Percentiles rank a stretch among this genome's conserved stretches.
These are phyloP conservation scores for Gopherus flavomarginatus DNA, from an alignment of 2,113 vertebrate species.

Conservation along the genomic window DNA sequence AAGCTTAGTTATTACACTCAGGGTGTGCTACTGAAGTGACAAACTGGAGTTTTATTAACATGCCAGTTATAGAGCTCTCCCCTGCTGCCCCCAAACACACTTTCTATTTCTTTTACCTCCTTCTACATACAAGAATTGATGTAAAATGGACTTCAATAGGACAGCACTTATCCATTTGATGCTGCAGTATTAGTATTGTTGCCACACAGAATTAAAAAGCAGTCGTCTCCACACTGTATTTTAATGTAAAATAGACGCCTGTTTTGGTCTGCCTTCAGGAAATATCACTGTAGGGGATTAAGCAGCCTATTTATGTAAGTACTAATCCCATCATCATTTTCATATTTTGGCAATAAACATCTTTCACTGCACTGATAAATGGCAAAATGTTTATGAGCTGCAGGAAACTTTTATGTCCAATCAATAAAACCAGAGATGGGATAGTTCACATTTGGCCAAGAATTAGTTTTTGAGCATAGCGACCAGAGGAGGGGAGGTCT, in stretches of 20 bases:
- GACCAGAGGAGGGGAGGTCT: neutral
- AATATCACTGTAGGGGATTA: neutral
- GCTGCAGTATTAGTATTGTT: slow-evolving; percentile 10
- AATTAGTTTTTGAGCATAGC: neutral
- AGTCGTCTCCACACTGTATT: neutral
- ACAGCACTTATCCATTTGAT: slow-evolving; percentile 8
- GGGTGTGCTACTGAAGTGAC: slow-evolving; percentile 77
- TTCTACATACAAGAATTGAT: slow-evolving; percentile 68
- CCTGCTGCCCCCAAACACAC: slow-evolving; percentile 41
- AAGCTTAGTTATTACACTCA: slow-evolving; percentile 74
- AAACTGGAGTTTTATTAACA: slow-evolving; percentile 82
- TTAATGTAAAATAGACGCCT: neutral
- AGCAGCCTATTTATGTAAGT: neutral
- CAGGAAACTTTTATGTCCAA: slow-evolving; percentile 69
- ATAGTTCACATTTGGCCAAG: neutral
- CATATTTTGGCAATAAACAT: slow-evolving; percentile 72
- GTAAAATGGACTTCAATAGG: slow-evolving; percentile 70
- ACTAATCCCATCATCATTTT: slow-evolving; percentile 46
- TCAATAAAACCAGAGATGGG: slow-evolving; percentile 17
- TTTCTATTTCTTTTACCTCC: slow-evolving; percentile 70
- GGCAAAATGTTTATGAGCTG: slow-evolving; percentile 73
- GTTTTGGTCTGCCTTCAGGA: neutral
- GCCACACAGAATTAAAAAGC: neutral
- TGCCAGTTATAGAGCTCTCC: slow-evolving; percentile 69
- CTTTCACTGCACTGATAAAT: slow-evolving; percentile 67